Base-by-base conservation (phyloP, 2,113 vertebrate genomes). In the Piprites chloris region DNA sequence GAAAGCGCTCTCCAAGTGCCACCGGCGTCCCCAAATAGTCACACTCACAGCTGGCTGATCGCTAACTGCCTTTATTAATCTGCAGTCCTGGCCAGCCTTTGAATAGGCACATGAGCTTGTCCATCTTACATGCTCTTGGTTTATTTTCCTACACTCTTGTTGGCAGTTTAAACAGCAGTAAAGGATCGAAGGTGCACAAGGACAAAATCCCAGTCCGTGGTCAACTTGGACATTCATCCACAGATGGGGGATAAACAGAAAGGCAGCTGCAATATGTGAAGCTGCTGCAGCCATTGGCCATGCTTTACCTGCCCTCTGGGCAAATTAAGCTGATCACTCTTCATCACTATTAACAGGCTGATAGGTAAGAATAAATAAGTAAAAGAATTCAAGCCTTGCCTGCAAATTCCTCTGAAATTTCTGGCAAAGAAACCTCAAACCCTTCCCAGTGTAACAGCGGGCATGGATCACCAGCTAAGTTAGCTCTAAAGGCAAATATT, bases 401-500 rank as follows among this genome's bases (percentile, higher is more conserved):
- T 78, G 32, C 13, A 72, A 78, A 90, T 86, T 84, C 47, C 68
- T 67, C 72, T 61, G 65, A 55, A 88, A 84, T 26, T 78, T 44
- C n/a, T 9, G 18, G 35, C 26, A 16, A 79, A 84, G 28, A 37
- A 8, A 0, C 9, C 15, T 68, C 33, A 85, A 75, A 26, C 28
- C 53, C 32, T 75, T 59, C 41, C 62, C 44, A 46, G 44, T 0
- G 14, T 33, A 84, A 55, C 39, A 68, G 79, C 0, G 0, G 53
- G 66, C 73, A 78, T 83, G 47, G 42, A 83, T 74, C 65, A 84
- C 26, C 73, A 78, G 88, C 53, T 87, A 75, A 93, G 83, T 94
- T 81, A 87, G 86, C 69, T 90, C 83, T 19, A 58, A 80, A 95
- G 85, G 91, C 85, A 94, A 90, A 80, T 68, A 96, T 74, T 84